Evolutionary conservation across 2,113 vertebrate genomes (phyloP).

Genomic region (Leucoraja erinaceus): DNA sequence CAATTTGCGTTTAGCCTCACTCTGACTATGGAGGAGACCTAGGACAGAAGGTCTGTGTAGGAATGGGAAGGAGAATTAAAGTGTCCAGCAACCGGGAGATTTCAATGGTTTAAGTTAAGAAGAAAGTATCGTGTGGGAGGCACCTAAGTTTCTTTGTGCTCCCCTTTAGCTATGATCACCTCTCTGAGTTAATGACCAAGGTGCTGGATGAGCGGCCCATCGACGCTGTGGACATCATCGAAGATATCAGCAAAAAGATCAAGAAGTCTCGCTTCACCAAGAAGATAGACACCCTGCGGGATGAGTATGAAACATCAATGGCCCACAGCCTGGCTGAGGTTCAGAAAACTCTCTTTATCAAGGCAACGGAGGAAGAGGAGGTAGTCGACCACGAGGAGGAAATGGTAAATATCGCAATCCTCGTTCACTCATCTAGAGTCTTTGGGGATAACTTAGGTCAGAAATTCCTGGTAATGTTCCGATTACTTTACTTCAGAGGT

Average conservation of each 20-base stretch:
- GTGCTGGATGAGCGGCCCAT: conserved; percentile 76
- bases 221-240: conserved; percentile 74
- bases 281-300: conserved; percentile 63
- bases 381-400: conserved; percentile 59
- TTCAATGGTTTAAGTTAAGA: not conserved
- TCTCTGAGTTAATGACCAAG: conserved; percentile 67
- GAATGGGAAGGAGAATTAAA: too few relatives aligned
- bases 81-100: too few relatives aligned
- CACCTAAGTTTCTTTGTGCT: not conserved
- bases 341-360: conserved; percentile 65
- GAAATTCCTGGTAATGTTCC: not conserved
- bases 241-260: conserved; percentile 75
- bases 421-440: not conserved
- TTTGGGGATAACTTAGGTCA: not conserved
- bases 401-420: conserved; percentile 45
- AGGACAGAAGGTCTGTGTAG: too few relatives aligned
- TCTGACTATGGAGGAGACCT: too few relatives aligned
- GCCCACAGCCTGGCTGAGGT: conserved; percentile 65
- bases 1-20: too few relatives aligned
- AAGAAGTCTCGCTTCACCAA: conserved; percentile 63
- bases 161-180: conserved; percentile 76
- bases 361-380: conserved; percentile 47
- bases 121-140: not conserved
- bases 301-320: conserved; percentile 53
- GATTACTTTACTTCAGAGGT: too few relatives aligned